Percentiles rank a stretch among this genome's conserved stretches.
phyloP scores from a whole-genome alignment of 2,888 invertebrate species.

The Drosophila macrothrix region DNA sequence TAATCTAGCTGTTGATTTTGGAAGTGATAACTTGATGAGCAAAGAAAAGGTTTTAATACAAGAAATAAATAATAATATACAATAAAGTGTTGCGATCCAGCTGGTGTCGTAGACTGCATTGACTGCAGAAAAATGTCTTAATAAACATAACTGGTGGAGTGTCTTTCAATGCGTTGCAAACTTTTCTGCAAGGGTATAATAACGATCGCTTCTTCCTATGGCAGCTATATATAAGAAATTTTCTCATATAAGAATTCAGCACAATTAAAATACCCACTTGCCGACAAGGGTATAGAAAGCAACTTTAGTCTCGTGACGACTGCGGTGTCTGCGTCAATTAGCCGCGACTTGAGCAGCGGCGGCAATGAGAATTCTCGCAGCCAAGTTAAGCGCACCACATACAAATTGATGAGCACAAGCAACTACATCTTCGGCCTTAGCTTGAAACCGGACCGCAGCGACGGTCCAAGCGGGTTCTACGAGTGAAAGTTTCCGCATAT shows the following conservation, averaged over 20 bases:
- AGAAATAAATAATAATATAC: neutral
- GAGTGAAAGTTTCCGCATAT: slow-evolving; percentile 59
- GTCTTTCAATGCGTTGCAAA: neutral
- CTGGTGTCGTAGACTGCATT: neutral
- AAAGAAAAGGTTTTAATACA: neutral
- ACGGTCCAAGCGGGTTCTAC: slow-evolving; percentile 21
- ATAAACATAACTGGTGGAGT: neutral
- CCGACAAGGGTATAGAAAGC: neutral
- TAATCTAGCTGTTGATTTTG: no score
- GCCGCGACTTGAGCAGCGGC: slow-evolving; percentile 23
- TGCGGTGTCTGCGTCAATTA: slow-evolving; percentile 66
- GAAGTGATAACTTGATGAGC: no score
- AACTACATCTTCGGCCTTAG: slow-evolving; percentile 11
- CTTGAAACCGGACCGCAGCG: slow-evolving; percentile 24
- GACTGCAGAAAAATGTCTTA: neutral
- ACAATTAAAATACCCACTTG: neutral
- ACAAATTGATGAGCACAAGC: slow-evolving; percentile 27
- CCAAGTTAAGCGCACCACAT: slow-evolving; percentile 21
- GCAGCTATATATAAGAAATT: neutral
- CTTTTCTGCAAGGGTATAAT: neutral
- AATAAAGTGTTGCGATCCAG: neutral
- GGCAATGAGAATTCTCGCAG: slow-evolving; percentile 51
- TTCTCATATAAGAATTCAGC: neutral
- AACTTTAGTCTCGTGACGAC: slow-evolving; percentile 35
- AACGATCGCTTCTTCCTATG: neutral